Percentiles rank a stretch among this genome's conserved stretches.
phyloP scores from a whole-genome alignment of 2,797 vertebrate genomes.

The Spheniscus humboldti region DNA sequence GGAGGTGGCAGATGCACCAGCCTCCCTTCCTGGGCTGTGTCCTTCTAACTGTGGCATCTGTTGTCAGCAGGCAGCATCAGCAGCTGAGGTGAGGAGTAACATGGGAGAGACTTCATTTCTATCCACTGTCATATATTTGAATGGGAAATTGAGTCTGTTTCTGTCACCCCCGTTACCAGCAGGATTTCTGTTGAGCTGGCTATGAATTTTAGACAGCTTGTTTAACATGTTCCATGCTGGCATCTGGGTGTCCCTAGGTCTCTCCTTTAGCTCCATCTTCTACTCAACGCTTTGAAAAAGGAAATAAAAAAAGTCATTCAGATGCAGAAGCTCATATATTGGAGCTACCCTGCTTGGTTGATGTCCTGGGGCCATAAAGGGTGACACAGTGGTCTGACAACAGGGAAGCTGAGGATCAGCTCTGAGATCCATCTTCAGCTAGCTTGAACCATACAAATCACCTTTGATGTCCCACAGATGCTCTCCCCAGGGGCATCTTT shows the following conservation, averaged over 20 bases:
- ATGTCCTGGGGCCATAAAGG: neutral
- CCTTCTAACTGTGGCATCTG: neutral
- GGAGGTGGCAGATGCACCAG: neutral
- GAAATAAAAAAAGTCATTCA: neutral
- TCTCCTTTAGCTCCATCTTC: neutral
- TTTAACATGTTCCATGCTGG: neutral
- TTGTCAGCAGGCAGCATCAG: neutral
- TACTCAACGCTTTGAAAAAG: neutral
- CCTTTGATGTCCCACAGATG: fast-evolving
- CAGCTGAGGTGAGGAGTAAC: neutral
- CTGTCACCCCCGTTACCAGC: neutral
- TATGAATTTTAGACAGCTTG: neutral
- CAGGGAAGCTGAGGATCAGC: neutral
- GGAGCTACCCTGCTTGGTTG: neutral
- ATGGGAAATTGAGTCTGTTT: neutral
- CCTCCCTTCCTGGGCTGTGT: neutral
- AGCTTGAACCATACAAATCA: neutral
- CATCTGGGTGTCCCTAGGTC: neutral
- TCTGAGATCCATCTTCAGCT: neutral
- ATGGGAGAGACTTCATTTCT: neutral
- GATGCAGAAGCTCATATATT: neutral
- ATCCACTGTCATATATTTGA: neutral
- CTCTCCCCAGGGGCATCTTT: neutral
- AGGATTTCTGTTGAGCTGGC: neutral
- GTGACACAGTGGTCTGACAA: neutral